phyloP scores from a whole-genome alignment of 2,888 invertebrate species.

The Calliscelio sp. region DNA sequence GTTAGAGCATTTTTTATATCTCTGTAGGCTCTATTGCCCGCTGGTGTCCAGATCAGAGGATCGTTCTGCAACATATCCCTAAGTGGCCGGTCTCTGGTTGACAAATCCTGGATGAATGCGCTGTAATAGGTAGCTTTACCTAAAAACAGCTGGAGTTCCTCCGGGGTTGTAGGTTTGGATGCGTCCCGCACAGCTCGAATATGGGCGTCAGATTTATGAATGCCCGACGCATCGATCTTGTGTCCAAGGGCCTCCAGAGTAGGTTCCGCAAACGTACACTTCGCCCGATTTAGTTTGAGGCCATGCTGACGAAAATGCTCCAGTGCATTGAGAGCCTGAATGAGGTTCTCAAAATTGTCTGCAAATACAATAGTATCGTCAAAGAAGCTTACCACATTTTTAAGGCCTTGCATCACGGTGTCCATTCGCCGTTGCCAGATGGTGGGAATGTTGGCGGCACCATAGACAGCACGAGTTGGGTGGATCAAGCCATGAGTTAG shows the following conservation, averaged over 20 bases:
- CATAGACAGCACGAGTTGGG: conserved; percentile 30
- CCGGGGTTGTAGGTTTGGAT: not conserved
- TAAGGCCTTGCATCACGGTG: too few relatives aligned
- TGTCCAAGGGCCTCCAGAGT: conserved; percentile 10
- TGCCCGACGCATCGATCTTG: not conserved
- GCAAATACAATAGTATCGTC: conserved; percentile 42
- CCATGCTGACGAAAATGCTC: conserved; percentile 19
- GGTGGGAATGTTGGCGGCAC: conserved; percentile 20
- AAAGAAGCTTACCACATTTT: too few relatives aligned
- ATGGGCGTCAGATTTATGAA: not conserved
- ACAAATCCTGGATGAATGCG: too few relatives aligned
- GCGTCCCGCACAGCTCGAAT: not conserved
- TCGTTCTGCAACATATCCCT: too few relatives aligned
- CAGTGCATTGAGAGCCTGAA: conserved; percentile 20
- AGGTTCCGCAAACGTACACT: not conserved
- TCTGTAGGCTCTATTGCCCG: too few relatives aligned
- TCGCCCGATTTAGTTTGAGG: conserved; percentile 36
- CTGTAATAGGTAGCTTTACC: too few relatives aligned
- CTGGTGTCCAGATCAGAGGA: too few relatives aligned
- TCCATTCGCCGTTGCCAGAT: too few relatives aligned
- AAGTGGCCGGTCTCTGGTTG: too few relatives aligned
- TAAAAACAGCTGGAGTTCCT: not conserved
- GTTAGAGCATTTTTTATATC: too few relatives aligned
- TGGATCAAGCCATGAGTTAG: conserved; percentile 26
- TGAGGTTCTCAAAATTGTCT: conserved; percentile 29